These are phyloP conservation scores for Vicugna pacos DNA, from an alignment of 2,113 vertebrate genomes.

Conservation along the genomic window DNA sequence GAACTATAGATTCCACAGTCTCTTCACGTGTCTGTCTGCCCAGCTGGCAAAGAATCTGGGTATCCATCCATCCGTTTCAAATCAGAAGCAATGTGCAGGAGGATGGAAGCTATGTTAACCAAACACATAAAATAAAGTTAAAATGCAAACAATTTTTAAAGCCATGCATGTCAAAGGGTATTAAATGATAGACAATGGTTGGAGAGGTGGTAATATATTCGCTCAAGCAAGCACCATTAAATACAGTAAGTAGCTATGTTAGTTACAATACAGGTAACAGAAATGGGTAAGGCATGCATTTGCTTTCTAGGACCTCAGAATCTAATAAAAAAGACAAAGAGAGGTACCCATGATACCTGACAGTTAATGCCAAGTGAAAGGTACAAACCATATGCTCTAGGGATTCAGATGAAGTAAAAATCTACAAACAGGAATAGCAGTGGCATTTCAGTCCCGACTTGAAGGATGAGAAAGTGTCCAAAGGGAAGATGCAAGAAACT, in stretches of 20 bases:
- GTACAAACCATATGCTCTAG: not conserved
- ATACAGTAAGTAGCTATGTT: not conserved
- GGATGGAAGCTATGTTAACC: not conserved
- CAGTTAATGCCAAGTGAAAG: not conserved
- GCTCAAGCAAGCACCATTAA: not conserved
- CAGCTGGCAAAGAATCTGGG: not conserved
- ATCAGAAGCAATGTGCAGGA: conserved; percentile 23
- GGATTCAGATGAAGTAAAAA: not conserved
- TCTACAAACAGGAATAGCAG: not conserved
- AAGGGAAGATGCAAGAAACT: not conserved
- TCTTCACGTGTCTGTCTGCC: not conserved
- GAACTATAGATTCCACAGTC: not conserved
- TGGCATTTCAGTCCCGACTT: conserved; percentile 29
- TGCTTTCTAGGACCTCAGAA: not conserved
- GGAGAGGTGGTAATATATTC: not conserved
- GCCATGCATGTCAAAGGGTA: not conserved
- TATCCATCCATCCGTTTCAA: not conserved
- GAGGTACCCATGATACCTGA: not conserved
- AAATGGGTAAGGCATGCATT: not conserved
- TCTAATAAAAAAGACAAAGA: conserved; percentile 11
- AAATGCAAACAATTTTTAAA: not conserved
- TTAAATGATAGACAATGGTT: not conserved
- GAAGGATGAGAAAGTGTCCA: not conserved
- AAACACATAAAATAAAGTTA: conserved; percentile 35
- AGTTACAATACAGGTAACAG: not conserved